These are phyloP conservation scores for Mesoclemmys tuberculata DNA, from an alignment of 2,113 vertebrate genomes.

Conservation along the genomic window DNA sequence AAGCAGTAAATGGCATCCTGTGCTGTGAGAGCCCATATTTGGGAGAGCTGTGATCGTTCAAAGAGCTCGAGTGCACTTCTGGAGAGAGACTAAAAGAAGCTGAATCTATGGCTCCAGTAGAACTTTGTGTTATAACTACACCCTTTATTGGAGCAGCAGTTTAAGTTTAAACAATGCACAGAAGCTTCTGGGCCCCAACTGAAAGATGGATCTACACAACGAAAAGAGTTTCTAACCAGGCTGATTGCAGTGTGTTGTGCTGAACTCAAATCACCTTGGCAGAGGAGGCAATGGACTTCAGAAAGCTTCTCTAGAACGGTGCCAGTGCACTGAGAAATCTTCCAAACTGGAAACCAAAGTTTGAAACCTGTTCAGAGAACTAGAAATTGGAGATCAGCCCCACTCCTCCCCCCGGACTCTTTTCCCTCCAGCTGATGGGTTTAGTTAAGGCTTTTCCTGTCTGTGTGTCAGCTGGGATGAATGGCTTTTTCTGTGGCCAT, in stretches of 20 bases:
- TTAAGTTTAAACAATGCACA: neutral
- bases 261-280: neutral
- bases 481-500: neutral
- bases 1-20: neutral
- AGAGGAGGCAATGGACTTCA: neutral
- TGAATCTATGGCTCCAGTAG: neutral
- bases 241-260: neutral
- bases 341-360: neutral
- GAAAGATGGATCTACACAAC: neutral
- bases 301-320: neutral
- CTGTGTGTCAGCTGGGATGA: slow-evolving; percentile 14
- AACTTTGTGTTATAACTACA: neutral
- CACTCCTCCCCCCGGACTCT: neutral
- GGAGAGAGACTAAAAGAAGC: neutral
- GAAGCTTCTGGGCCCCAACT: neutral
- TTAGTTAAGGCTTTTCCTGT: neutral
- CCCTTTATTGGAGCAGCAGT: neutral
- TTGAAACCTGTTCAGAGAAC: neutral
- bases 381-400: neutral
- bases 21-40: neutral
- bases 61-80: neutral
- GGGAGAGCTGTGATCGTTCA: neutral
- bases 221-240: neutral
- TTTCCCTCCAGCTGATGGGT: neutral
- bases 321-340: neutral